Evolutionary conservation across 1,140 invertebrate species (phyloP).

Genomic region (Orussus abietinus): DNA sequence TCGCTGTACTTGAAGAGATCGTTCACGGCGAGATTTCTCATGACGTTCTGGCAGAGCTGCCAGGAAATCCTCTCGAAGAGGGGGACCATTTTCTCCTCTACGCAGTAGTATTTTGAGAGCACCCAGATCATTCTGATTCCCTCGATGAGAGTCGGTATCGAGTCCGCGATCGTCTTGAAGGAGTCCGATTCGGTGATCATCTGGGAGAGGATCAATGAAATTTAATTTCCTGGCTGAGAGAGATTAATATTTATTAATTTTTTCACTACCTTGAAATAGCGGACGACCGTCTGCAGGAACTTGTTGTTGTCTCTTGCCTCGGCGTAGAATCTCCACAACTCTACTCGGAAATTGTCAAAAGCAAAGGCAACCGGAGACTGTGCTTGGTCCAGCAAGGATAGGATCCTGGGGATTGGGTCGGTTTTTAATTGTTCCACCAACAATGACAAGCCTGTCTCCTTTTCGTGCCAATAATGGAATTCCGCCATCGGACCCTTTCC

Average conservation of each 20-base stretch:
- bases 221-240: constrained; percentile 7
- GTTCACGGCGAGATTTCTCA: constrained; percentile 65
- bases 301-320: constrained; percentile 81
- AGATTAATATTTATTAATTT: constrained; percentile 4
- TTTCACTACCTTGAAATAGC: constrained; percentile 69
- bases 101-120: constrained; percentile 69
- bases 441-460: constrained; percentile 69
- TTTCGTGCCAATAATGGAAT: constrained; percentile 78
- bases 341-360: constrained; percentile 56
- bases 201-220: constrained; percentile 45
- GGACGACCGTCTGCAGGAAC: constrained; percentile 74
- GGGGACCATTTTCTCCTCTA: constrained; percentile 71
- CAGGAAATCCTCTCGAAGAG: constrained; percentile 77
- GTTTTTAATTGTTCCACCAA: constrained; percentile 78
- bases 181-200: constrained; percentile 67
- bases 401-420: constrained; percentile 61
- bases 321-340: constrained; percentile 67
- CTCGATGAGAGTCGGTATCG: constrained; percentile 73
- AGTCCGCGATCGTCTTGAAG: constrained; percentile 68
- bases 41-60: constrained; percentile 72
- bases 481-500: constrained; percentile 76
- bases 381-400: constrained; percentile 55
- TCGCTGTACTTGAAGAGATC: constrained; percentile 65
- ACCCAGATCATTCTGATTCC: constrained; percentile 82
- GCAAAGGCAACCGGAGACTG: constrained; percentile 50